A percentile compares a stretch with the other conserved stretches of the same genome.
phyloP scores from a whole-genome alignment of 2,113 vertebrate species.

The Dromaius novaehollandiae region DNA sequence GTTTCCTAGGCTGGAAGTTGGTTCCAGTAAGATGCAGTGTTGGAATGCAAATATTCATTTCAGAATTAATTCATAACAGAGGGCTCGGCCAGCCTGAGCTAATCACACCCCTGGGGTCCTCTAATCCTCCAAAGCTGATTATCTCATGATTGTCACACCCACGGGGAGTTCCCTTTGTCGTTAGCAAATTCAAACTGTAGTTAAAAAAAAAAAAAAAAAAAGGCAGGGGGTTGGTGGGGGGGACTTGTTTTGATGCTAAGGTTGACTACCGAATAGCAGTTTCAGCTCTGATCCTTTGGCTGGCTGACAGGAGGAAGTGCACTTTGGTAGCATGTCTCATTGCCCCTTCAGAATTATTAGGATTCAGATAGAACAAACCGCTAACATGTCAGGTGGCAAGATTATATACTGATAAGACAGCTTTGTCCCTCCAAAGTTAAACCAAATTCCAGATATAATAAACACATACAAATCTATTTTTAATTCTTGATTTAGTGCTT shows the following conservation, averaged over 20 bases:
- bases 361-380: not conserved
- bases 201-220: not conserved
- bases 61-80: constrained; percentile 56
- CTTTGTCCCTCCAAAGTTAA: not conserved
- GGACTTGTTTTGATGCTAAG: constrained; percentile 40
- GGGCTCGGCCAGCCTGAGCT: constrained; percentile 52
- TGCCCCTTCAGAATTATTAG: not conserved
- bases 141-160: constrained; percentile 53
- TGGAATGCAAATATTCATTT: constrained; percentile 63
- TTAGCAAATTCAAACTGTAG: constrained; percentile 42
- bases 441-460: not conserved
- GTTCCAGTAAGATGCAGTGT: not conserved
- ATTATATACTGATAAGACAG: not conserved
- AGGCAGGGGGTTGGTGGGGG: too few species aligned
- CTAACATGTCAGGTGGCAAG: not conserved
- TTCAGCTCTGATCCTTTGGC: constrained; percentile 44
- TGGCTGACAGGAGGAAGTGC: constrained; percentile 42
- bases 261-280: constrained; percentile 17
- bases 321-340: not conserved
- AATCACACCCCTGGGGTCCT: constrained; percentile 54
- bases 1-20: not conserved
- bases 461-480: not conserved
- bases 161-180: constrained; percentile 45
- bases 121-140: constrained; percentile 61
- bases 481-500: not conserved